Percentiles rank a stretch among this genome's conserved stretches.
Conservation (phyloP, 2,113 vertebrate species). For the Bujurquina vittata region DNA sequence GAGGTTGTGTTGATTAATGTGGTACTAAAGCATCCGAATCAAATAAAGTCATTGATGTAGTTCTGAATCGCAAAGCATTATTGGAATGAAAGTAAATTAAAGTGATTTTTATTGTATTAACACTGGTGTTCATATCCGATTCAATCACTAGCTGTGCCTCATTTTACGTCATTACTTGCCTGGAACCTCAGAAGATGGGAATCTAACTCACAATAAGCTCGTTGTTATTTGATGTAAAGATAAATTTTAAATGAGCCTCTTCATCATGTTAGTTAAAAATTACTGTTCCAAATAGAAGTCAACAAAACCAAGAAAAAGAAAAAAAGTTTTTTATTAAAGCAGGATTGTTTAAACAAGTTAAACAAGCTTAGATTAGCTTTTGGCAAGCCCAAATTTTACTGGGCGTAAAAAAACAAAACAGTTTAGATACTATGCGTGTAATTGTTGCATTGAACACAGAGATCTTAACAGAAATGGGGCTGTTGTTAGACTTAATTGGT, state of each 20-base stretch:
- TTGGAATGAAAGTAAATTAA: conserved; percentile 1
- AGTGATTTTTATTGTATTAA: neutral
- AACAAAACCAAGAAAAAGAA: neutral
- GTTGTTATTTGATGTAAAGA: neutral
- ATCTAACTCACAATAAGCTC: neutral
- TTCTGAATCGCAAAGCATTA: conserved; percentile 14
- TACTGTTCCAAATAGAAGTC: neutral
- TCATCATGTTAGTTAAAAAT: neutral
- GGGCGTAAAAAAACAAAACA: neutral
- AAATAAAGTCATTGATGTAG: conserved; percentile 29
- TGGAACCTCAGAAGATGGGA: neutral
- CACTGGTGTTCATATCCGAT: neutral
- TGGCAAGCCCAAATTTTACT: neutral
- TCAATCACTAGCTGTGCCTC: conserved; percentile 2
- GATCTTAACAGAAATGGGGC: neutral
- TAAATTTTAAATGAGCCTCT: neutral
- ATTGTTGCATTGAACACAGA: neutral
- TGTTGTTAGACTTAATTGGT: conserved; percentile 33
- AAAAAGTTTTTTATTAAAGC: neutral
- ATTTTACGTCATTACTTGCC: conserved; percentile 1
- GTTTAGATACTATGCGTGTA: neutral
- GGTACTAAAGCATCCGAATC: conserved; percentile 19
- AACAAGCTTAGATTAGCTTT: neutral
- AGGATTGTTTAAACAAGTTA: neutral
- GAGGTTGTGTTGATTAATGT: conserved; percentile 41